Conservation (phyloP, 2,888 invertebrate genomes). For the Teleogryllus oceanicus region DNA sequence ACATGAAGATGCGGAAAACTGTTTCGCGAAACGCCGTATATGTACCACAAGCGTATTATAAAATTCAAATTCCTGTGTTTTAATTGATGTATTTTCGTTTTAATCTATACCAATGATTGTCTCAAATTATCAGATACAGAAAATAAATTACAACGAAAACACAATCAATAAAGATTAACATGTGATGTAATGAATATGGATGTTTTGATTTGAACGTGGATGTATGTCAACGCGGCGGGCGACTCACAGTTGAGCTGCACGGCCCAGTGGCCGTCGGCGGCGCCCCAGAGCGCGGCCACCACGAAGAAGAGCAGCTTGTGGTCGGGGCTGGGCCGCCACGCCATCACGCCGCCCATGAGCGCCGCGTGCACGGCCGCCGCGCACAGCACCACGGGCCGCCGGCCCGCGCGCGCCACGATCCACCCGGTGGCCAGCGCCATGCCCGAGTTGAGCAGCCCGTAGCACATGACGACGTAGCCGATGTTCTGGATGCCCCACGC, state of each 20-base stretch:
- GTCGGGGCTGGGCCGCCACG: not conserved
- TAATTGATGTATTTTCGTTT: too few relatives aligned
- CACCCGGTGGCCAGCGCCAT: slow-evolving; percentile 1
- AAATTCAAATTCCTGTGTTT: too few relatives aligned
- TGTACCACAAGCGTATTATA: too few relatives aligned
- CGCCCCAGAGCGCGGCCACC: not conserved
- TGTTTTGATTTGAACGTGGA: too few relatives aligned
- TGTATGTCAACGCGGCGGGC: not conserved
- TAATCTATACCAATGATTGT: too few relatives aligned
- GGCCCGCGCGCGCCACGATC: not conserved
- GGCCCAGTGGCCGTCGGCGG: slow-evolving; percentile 19
- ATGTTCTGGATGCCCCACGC: slow-evolving; percentile 19
- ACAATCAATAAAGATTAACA: too few relatives aligned
- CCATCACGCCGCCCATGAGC: not conserved
- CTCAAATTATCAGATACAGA: too few relatives aligned
- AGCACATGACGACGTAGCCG: slow-evolving; percentile 5
- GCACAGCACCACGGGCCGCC: not conserved
- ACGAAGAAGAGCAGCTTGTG: not conserved
- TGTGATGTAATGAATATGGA: too few relatives aligned
- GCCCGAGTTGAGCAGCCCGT: slow-evolving; percentile 11
- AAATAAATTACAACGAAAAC: too few relatives aligned
- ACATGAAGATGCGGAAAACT: too few relatives aligned
- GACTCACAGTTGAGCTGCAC: slow-evolving; percentile 22
- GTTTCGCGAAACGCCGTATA: too few relatives aligned
- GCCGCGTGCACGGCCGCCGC: not conserved